Evolutionary conservation across 2,797 vertebrate genomes (phyloP).

Genomic region (Chelon auratus): DNA sequence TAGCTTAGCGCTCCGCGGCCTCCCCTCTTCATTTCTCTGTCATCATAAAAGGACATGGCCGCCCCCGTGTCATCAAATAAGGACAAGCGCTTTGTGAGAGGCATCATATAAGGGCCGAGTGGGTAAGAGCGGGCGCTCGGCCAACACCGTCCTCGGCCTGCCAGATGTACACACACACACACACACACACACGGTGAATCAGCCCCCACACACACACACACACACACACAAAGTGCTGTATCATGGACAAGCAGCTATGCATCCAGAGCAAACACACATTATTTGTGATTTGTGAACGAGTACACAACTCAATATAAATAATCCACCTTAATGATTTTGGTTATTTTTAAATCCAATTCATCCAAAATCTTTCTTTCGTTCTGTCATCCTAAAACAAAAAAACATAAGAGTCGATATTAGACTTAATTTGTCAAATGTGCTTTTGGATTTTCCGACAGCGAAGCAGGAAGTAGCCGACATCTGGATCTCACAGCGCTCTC

Average conservation of each 20-base stretch:
- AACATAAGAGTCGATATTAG: too few species aligned
- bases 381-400: too few species aligned
- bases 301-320: conserved; percentile 24
- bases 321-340: conserved; percentile 25
- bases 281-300: conserved; percentile 23
- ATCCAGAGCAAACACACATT: conserved; percentile 18
- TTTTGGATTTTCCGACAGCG: too few species aligned
- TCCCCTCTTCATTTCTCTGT: conserved; percentile 26
- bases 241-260: conserved; percentile 1
- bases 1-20: conserved; percentile 2
- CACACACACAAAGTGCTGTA: conserved; percentile 17
- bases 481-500: too few species aligned
- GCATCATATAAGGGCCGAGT: conserved; percentile 73
- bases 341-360: too few species aligned
- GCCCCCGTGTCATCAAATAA: conserved; percentile 61
- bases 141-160: conserved; percentile 56
- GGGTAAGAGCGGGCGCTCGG: conserved; percentile 58
- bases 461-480: too few species aligned
- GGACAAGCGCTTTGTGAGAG: conserved; percentile 42
- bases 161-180: conserved; percentile 56
- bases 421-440: too few species aligned
- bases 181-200: conserved; percentile 31
- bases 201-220: conserved; percentile 15
- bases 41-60: conserved; percentile 44
- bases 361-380: too few species aligned